Conservation (phyloP, 2,113 vertebrate species). For the Pedetes capensis region DNA sequence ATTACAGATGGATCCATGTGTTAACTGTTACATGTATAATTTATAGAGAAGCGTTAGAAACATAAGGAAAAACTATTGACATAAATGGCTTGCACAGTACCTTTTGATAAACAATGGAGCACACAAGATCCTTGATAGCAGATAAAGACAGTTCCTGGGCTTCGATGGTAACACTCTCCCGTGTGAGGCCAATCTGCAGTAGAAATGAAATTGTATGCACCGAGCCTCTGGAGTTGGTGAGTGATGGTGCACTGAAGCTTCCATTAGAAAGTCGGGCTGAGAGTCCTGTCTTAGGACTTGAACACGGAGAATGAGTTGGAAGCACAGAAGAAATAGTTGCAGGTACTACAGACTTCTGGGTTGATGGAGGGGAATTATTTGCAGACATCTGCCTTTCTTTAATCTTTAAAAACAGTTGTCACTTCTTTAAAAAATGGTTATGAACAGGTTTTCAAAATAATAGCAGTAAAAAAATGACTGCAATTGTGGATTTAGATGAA, state of each 20-base stretch:
- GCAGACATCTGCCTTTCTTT: constrained; percentile 97
- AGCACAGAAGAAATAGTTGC: constrained; percentile 87
- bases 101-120: constrained; percentile 99
- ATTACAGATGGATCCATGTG: not conserved
- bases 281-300: constrained; percentile 89
- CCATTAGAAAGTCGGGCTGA: constrained; percentile 95
- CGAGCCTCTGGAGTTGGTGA: constrained; percentile 93
- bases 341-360: constrained; percentile 93
- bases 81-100: constrained; percentile 80
- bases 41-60: not conserved
- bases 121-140: constrained; percentile 95
- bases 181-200: constrained; percentile 96
- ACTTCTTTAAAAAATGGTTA: constrained; percentile 67
- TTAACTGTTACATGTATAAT: not conserved
- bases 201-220: constrained; percentile 95
- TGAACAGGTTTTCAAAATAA: constrained; percentile 59
- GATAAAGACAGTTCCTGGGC: constrained; percentile 94
- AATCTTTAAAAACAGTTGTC: constrained; percentile 76
- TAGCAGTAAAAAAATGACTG: constrained; percentile 36
- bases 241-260: constrained; percentile 91
- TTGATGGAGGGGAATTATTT: constrained; percentile 92
- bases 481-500: constrained; percentile 75
- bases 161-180: constrained; percentile 97
- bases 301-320: constrained; percentile 87
- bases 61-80: constrained; percentile 32